Evolutionary conservation across 2,888 invertebrate species (phyloP), one percentile per base, ranked within the genome.

Genomic region (Drosophila acutilabella): DNA sequence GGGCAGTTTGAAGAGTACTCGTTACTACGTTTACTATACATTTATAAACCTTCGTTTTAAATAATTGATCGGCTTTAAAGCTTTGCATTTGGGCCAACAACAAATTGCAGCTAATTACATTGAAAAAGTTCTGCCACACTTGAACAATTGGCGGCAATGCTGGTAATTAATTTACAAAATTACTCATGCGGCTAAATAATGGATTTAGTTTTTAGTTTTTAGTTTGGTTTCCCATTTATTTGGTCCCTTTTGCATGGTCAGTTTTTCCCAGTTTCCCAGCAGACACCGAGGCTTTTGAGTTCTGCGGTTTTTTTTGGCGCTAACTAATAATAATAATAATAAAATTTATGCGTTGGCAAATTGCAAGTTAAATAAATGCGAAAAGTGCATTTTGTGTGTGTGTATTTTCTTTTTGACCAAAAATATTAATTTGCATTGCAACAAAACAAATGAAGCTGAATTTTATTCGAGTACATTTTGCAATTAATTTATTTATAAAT

Each of bases 131-230:
- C 60, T 64, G 60, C 64, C 65, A 50, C 50, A 61, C 64, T 67
- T 61, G 48, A 64, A 68, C 73, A 71, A 65, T 71, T 65, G 71
- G 26, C 51, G 44, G 40, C 54, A 58, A 52, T 61, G 73, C 59
- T 73, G 45, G 69, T 83, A 83, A 83, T 79, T 78, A 81, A 81
- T 71, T 87, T 87, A 79, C 79, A 64, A 62, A 77, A 76, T 78
- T 74, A 81, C 51, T 64, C 66, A 74, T 69, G 81, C 75, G 67
- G 65, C 70, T 71, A 87, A 79, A 84, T 87, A 87, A 87, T 84
- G 68, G 56, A 79, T 81, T 80, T 77, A 67, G 79, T 71, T 75
- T 64, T 75, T 65, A 53, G 68, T 73, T 51, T 30, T 8, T 30
- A 30, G 30, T 30, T 30, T 8, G 45, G 59, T 64, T 69, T 56